Percentiles rank a stretch among this genome's conserved stretches.
Conservation (phyloP, 2,888 invertebrate species). For the Conistra vaccinii region DNA sequence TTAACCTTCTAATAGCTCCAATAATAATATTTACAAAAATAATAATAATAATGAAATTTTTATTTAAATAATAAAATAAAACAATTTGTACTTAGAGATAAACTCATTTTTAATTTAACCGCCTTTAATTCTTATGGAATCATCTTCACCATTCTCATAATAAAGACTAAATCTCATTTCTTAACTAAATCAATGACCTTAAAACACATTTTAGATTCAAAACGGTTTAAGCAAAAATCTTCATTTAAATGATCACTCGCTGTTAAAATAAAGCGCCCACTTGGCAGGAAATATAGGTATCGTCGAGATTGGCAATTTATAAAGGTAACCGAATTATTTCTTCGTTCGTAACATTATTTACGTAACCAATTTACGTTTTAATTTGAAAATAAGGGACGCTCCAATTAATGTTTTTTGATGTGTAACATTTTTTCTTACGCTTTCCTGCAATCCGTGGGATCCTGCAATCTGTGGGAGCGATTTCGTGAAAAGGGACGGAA, state of each 20-base stretch:
- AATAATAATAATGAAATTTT: too few relatives aligned
- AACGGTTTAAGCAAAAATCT: constrained; percentile 33
- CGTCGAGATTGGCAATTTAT: constrained; percentile 53
- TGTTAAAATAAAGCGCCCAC: constrained; percentile 56
- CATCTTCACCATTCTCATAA: too few relatives aligned
- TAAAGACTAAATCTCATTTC: not conserved
- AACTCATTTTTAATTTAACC: too few relatives aligned
- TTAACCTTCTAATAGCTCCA: too few relatives aligned
- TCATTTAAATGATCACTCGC: constrained; percentile 36
- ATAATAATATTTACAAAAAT: too few relatives aligned
- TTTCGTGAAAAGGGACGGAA: too few relatives aligned
- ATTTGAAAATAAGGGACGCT: constrained; percentile 29
- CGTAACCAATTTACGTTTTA: constrained; percentile 45
- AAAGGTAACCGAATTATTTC: constrained; percentile 58
- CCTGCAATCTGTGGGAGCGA: too few relatives aligned
- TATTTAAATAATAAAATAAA: too few relatives aligned
- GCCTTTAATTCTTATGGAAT: too few relatives aligned
- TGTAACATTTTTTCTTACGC: too few relatives aligned
- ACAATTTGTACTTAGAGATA: too few relatives aligned
- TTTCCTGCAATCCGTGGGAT: too few relatives aligned
- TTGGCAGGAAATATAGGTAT: constrained; percentile 54
- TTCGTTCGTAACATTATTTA: constrained; percentile 42
- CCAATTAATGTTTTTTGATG: not conserved
- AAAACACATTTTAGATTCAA: constrained; percentile 29
- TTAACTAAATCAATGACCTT: not conserved